Base-by-base conservation (phyloP, 2,888 invertebrate species). In the Trachelus tabidus region DNA sequence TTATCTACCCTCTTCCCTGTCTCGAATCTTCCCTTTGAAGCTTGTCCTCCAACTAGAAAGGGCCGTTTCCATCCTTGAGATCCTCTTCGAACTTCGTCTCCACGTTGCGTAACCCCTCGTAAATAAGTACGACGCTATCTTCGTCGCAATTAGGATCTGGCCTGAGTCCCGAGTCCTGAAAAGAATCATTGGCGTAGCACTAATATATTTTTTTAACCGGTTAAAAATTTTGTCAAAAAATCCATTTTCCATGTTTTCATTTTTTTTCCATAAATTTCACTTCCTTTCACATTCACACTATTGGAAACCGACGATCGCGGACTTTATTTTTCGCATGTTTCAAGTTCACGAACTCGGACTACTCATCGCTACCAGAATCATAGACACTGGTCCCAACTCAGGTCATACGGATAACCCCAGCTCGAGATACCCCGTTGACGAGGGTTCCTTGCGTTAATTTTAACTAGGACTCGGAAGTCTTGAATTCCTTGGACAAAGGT, bases 81-180 rank as follows among this genome's bases (percentile, higher is more conserved):
- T 23, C 56, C 56, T 56, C 23, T 56, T 23, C 56, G 56, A 56
- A 23, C 23, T 56, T 23, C 56, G 23, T 56, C 56, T 9, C 23
- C 9, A 23, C 9, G 56, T 56, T 56, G 23, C 56, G 56, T 56
- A 56, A 79, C 80, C 79, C 77, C 81, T 83, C 81, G 79, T 83
- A 81, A 83, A 81, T 80, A 80, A 83, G 79, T 75, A 80, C 73
- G 56, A 79, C 80, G 23, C 56, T 56, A 56, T 56, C 56, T 76
- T 73, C 34, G 73, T 73, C 80, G 81, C 80, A 83, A 83, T 83
- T 83, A 83, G 80, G 81, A 80, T 75, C 77, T 79, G 80, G 76
- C 80, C 80, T 80, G 79, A 81, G 79, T 74, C 78, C 75, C 69
- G 79, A 76, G 78, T 40, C 40, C 56, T 1, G 23, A 56, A 15